Evolutionary conservation across 2,113 vertebrate species (phyloP).

Genomic region (Anhinga rufa): DNA sequence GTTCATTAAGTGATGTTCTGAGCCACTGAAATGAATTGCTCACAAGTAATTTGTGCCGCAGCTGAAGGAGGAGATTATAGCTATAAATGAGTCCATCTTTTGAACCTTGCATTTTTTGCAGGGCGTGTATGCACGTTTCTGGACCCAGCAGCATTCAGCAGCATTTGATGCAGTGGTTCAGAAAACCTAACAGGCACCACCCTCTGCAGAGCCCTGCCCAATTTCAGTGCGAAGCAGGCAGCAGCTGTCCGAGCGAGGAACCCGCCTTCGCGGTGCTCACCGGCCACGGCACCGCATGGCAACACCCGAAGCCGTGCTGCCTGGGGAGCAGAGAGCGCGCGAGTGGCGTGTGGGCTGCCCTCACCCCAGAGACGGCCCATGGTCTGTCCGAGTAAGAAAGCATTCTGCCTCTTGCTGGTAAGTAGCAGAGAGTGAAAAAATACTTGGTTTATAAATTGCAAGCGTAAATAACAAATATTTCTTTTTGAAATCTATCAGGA

Average conservation of each 20-base stretch:
- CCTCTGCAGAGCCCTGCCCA: background rate
- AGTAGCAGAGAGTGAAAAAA: background rate
- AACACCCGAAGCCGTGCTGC: rapidly evolving
- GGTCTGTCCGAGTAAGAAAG: background rate
- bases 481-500: background rate
- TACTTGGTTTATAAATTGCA: background rate
- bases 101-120: background rate
- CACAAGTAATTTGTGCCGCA: background rate
- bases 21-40: slow-evolving; percentile 6
- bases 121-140: rapidly evolving
- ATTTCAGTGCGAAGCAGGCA: rapidly evolving
- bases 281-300: background rate
- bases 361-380: background rate
- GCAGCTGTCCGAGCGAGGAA: rapidly evolving
- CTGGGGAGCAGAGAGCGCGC: background rate
- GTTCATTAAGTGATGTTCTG: background rate
- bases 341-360: rapidly evolving
- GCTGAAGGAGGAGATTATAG: background rate
- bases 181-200: background rate
- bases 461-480: background rate
- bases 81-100: background rate
- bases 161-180: background rate
- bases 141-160: background rate
- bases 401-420: background rate
- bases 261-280: background rate